phyloP scores from a whole-genome alignment of 2,888 invertebrate species.

The Epistrophe eligans region DNA sequence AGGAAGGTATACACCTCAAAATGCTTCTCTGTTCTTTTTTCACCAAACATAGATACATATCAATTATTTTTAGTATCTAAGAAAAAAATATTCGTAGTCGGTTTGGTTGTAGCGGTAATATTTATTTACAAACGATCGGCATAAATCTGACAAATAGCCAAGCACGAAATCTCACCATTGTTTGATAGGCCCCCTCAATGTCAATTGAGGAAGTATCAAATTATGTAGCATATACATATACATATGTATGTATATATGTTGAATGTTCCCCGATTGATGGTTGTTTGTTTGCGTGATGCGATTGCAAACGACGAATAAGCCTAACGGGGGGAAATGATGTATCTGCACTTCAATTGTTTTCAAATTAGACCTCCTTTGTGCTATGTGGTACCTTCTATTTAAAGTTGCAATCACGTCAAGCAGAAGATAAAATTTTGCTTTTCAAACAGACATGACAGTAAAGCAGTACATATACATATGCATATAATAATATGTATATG shows the following conservation, averaged over 20 bases:
- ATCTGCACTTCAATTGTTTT: constrained; percentile 65
- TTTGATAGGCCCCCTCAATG: constrained; percentile 66
- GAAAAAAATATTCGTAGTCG: constrained; percentile 42
- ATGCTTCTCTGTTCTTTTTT: constrained; percentile 35
- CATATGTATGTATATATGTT: too few species aligned
- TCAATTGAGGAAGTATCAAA: constrained; percentile 84
- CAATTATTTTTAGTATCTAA: constrained; percentile 31
- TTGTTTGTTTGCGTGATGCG: constrained; percentile 32
- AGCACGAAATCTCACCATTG: constrained; percentile 32
- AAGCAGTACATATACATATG: background rate
- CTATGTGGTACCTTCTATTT: constrained; percentile 24
- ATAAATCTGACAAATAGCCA: constrained; percentile 41
- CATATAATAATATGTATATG: too few species aligned
- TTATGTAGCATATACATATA: constrained; percentile 78
- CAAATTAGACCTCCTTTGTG: constrained; percentile 63
- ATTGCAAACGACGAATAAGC: constrained; percentile 34
- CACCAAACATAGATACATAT: constrained; percentile 23
- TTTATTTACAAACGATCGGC: constrained; percentile 37
- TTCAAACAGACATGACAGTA: constrained; percentile 27
- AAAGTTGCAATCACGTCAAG: constrained; percentile 32
- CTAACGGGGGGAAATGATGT: constrained; percentile 46
- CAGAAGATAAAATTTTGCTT: constrained; percentile 4
- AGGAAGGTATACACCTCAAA: constrained; percentile 18
- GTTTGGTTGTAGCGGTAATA: constrained; percentile 40
- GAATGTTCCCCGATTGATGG: constrained; percentile 39